Conservation (phyloP, 2,113 vertebrate genomes). For the Sinosuthora webbiana region DNA sequence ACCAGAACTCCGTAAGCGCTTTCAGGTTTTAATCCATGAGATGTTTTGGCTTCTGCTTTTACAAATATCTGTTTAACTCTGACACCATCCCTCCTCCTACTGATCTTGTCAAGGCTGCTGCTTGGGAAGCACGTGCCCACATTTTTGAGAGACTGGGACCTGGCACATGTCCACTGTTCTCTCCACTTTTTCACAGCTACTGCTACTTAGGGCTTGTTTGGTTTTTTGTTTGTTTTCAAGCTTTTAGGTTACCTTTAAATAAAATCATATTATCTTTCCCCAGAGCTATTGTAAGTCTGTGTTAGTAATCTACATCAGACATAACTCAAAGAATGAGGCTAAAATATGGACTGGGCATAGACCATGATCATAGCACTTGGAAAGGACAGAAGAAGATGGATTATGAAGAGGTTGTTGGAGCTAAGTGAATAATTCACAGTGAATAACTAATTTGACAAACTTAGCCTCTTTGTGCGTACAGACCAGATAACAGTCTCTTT, state of each 20-base stretch:
- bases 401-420: slow-evolving; percentile 26
- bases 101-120: background rate
- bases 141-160: background rate
- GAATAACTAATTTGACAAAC: slow-evolving; percentile 65
- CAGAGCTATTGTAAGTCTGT: background rate
- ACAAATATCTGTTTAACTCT: background rate
- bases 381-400: slow-evolving; percentile 37
- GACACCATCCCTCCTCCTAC: background rate
- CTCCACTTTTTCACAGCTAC: background rate
- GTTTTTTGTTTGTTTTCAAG: background rate
- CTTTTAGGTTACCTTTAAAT: background rate
- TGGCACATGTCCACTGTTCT: background rate
- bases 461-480: slow-evolving; percentile 10
- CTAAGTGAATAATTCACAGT: slow-evolving; percentile 49
- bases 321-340: background rate
- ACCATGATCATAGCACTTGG: background rate
- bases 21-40: background rate
- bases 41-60: background rate
- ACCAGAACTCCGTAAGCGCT: background rate
- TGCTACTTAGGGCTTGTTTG: background rate
- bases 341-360: background rate
- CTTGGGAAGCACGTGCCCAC: background rate
- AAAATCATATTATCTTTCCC: background rate
- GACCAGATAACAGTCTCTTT: slow-evolving; percentile 33
- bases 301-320: background rate